Conservation (phyloP, 2,888 invertebrate genomes). For the Catocala nupta region DNA sequence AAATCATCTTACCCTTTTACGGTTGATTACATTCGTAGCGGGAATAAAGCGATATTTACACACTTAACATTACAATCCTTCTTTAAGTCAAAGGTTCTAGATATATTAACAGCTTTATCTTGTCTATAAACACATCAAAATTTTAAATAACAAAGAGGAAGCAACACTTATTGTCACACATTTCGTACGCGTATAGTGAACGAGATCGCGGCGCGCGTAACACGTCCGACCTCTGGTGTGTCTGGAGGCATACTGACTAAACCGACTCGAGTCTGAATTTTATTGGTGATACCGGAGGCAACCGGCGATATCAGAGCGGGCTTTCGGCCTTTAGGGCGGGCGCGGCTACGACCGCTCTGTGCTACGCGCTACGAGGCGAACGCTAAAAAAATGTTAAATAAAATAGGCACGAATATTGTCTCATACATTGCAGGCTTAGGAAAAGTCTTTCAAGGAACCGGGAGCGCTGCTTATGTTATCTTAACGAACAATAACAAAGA, state of each 20-base stretch:
- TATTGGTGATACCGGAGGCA: slow-evolving; percentile 59
- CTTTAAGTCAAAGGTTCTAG: slow-evolving; percentile 40
- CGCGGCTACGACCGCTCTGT: slow-evolving; percentile 64
- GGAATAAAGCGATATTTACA: slow-evolving; percentile 50
- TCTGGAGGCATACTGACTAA: slow-evolving; percentile 75
- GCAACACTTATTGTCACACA: slow-evolving; percentile 87
- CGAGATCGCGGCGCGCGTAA: slow-evolving; percentile 64
- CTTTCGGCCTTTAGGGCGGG: slow-evolving; percentile 66
- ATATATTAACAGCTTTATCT: slow-evolving; percentile 46
- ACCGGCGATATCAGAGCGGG: slow-evolving; percentile 61
- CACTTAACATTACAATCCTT: slow-evolving; percentile 42
- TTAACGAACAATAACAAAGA: slow-evolving; percentile 14
- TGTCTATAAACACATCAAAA: slow-evolving; percentile 69
- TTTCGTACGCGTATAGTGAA: slow-evolving; percentile 76
- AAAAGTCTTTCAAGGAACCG: slow-evolving; percentile 1
- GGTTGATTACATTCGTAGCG: slow-evolving; percentile 54
- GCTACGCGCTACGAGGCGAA: slow-evolving; percentile 68
- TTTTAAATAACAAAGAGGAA: slow-evolving; percentile 80
- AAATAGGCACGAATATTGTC: slow-evolving; percentile 12
- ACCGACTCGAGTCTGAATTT: slow-evolving; percentile 56
- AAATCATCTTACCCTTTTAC: slow-evolving; percentile 60
- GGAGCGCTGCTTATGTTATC: not conserved
- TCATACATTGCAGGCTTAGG: not conserved
- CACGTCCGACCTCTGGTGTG: slow-evolving; percentile 70
- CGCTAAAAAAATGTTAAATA: slow-evolving; percentile 29